These are phyloP conservation scores for Zootoca vivipara DNA, from an alignment of 2,113 vertebrate species.

Conservation along the genomic window DNA sequence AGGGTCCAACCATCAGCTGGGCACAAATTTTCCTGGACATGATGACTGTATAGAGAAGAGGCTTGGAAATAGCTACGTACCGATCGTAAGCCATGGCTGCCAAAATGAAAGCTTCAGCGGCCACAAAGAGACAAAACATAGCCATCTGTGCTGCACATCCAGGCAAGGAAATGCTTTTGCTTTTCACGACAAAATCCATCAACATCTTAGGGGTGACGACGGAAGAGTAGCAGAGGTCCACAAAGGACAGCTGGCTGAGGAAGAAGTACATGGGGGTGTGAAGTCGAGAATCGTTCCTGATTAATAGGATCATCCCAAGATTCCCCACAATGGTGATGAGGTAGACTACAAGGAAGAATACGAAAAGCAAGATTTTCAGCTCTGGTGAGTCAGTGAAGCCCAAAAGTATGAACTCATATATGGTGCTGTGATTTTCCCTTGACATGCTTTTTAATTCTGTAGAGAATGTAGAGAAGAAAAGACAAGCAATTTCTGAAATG, in stretches of 20 bases:
- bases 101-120: conserved; percentile 3
- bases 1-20: neutral
- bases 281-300: conserved; percentile 45
- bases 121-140: conserved; percentile 15
- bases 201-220: conserved; percentile 51
- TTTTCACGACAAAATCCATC: conserved; percentile 20
- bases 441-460: conserved; percentile 19
- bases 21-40: conserved; percentile 18
- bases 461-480: neutral
- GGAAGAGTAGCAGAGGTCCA: no score
- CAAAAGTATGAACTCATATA: conserved; percentile 52
- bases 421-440: conserved; percentile 19
- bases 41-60: conserved; percentile 8
- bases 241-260: no score
- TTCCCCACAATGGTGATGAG: conserved; percentile 41
- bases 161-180: conserved; percentile 11
- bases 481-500: neutral
- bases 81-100: conserved; percentile 25
- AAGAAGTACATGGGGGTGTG: neutral
- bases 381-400: conserved; percentile 40
- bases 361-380: neutral
- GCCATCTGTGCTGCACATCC: conserved; percentile 28
- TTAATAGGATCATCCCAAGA: conserved; percentile 48
- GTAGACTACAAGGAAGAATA: conserved; percentile 51
- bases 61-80: conserved; percentile 2